Base-by-base conservation (phyloP, 1,140 invertebrate species). In the Euglossa dilemma region DNA sequence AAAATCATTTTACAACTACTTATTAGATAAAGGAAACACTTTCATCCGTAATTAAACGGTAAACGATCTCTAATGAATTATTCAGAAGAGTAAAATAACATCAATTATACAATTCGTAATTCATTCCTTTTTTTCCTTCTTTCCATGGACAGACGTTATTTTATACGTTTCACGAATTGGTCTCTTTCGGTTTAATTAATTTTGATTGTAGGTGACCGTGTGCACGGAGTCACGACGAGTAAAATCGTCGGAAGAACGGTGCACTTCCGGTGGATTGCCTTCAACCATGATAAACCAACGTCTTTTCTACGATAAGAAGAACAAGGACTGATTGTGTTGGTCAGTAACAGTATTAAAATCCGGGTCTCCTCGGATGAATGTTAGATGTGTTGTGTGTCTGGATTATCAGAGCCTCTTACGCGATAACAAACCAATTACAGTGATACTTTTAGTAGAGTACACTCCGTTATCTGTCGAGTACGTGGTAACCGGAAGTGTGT, bases 221-320 rank as follows among this genome's bases (percentile, higher is more conserved):
- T 57, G 43, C 52, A 28, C 25, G 43, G 50, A 52, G 63, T 2
- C 25, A 4, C 25, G 18, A 36, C 12, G 25, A n/a, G 23, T 43
- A 16, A 59, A 8, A 57, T 43, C 16, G 20, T 47, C 18, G 18
- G 52, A 57, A 76, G 72, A 76, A 75, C 72, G 71, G 61, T 36
- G 72, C 52, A 67, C 64, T 76, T 83, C 56, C 72, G 57, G 54
- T 5, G 45, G 25, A 63, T 54, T 67, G 71, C 54, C 73, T 74
- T 47, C 16, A 71, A 20, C 25, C 47, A 50, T 57, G 56, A 78
- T 43, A 74, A 79, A n/a, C 8, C n/a, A 6, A 36, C 6, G 16
- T 69, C 74, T 85, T 85, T 57, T 63, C 70, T 73, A 20, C 70
- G 86, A 86, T 84, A 87, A 87, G 52, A 45, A 8, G 20, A 73